Base-by-base conservation (phyloP, 2,113 vertebrate genomes). In the Amphiprion percula region DNA sequence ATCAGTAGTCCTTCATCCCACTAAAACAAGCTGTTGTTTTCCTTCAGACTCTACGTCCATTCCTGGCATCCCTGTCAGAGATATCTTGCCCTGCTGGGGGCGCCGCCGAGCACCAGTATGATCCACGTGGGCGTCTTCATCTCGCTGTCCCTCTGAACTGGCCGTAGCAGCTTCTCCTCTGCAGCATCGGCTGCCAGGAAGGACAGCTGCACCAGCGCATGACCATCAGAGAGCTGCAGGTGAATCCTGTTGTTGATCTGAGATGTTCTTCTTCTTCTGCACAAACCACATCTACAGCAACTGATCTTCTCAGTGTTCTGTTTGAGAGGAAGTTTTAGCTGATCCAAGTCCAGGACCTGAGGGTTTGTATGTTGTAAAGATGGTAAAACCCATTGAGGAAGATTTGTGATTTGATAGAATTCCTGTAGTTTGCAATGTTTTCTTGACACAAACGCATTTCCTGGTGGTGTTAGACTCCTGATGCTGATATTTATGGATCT, bases 211-310 rank as follows among this genome's bases (percentile, higher is more conserved):
- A 95, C 90, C 94, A 94, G 16, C 88, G 0, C 49, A 93, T 95
- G 72, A 97, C 96, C 19, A 94, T 98, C 63, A 70, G 73, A 55
- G 93, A 97, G 19, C 88, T 98, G 15, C 95, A 98, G 96, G 97
- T 52, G n/a, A 44, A 44, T 11, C 12, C 41, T 44, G 12, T 44
- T 44, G 11, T 44, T 44, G 11, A 0, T 44, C 2, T 44, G 11
- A 33, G 5, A 8, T 6, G 30, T 33, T 33, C 30, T 33, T 33
- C 30, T 33, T 33, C 30, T 33, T 33, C 30, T 33, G 30, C 30
- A 33, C 30, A 33, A 33, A 33, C 30, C 30, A 33, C 26, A 26
- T 26, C 26, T 26, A 2, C 3, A 30, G 30, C 30, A 37, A 7
- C 33, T 37, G 33, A 37, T 37, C 33, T 37, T 4, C 30, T 33